Conservation (phyloP, 2,888 invertebrate species). For the Keiferia lycopersicella region DNA sequence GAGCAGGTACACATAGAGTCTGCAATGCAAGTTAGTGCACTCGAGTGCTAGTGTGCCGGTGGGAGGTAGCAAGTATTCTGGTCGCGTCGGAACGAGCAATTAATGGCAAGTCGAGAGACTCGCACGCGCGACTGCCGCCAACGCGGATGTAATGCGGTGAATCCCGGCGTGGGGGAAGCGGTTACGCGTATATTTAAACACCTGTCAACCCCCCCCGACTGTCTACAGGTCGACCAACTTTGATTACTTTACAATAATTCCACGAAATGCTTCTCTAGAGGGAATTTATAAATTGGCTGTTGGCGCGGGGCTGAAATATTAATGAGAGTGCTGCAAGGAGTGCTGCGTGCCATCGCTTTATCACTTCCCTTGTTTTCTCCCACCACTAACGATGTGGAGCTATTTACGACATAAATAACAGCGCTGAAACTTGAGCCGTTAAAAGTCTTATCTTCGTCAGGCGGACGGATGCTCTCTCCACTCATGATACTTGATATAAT, state of each 20-base stretch:
- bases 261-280: constrained; percentile 64
- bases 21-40: constrained; percentile 28
- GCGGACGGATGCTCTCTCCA: constrained; percentile 45
- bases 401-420: constrained; percentile 61
- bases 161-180: constrained; percentile 49
- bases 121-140: constrained; percentile 54
- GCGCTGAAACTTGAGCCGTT: constrained; percentile 57
- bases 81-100: constrained; percentile 38
- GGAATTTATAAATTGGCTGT: constrained; percentile 68
- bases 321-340: constrained; percentile 55
- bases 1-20: background rate
- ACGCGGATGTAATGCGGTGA: constrained; percentile 52
- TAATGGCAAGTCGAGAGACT: constrained; percentile 48
- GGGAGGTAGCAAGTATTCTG: constrained; percentile 32
- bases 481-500: constrained; percentile 37
- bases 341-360: constrained; percentile 56
- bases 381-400: constrained; percentile 56
- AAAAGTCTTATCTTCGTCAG: constrained; percentile 54
- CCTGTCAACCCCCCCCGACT: constrained; percentile 68
- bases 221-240: constrained; percentile 68
- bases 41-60: constrained; percentile 32
- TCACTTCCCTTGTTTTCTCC: constrained; percentile 53
- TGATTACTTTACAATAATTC: constrained; percentile 78
- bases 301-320: constrained; percentile 66
- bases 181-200: constrained; percentile 69